Conservation (phyloP, 2,113 vertebrate species). For the Ptyas mucosa region DNA sequence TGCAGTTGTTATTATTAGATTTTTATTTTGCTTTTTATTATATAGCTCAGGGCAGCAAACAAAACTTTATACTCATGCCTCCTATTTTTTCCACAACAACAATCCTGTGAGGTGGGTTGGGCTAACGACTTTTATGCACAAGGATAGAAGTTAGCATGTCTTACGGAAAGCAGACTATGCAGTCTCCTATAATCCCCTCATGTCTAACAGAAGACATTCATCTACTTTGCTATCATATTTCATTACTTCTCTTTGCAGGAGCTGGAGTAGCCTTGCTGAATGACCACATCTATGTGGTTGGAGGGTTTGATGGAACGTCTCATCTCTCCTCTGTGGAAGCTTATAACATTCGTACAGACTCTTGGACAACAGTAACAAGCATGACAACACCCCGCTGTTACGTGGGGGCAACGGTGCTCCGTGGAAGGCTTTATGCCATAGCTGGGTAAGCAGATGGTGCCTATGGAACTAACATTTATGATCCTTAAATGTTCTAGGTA, state of each 20-base stretch:
- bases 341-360: constrained; percentile 95
- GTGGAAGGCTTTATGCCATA: constrained; percentile 92
- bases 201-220: not conserved
- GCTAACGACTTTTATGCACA: not conserved
- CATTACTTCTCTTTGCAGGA: constrained; percentile 64
- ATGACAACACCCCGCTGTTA: constrained; percentile 98
- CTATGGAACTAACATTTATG: not conserved
- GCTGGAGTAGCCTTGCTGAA: constrained; percentile 94
- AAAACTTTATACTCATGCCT: not conserved
- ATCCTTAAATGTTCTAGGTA: not conserved
- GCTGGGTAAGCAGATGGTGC: constrained; percentile 78
- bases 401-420: constrained; percentile 92
- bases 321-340: constrained; percentile 96
- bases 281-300: constrained; percentile 96
- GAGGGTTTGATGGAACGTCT: constrained; percentile 93
- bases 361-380: constrained; percentile 92
- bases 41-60: not conserved
- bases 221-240: not conserved
- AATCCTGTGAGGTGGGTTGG: not conserved
- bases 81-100: not conserved
- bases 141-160: not conserved
- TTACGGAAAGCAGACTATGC: not conserved
- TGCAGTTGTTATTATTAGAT: not conserved
- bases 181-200: not conserved
- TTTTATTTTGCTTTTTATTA: not conserved